A percentile compares a stretch with the other conserved stretches of the same genome.
Evolutionary conservation across 2,797 vertebrate species (phyloP).

Genomic region (Lycodopsis pacificus): DNA sequence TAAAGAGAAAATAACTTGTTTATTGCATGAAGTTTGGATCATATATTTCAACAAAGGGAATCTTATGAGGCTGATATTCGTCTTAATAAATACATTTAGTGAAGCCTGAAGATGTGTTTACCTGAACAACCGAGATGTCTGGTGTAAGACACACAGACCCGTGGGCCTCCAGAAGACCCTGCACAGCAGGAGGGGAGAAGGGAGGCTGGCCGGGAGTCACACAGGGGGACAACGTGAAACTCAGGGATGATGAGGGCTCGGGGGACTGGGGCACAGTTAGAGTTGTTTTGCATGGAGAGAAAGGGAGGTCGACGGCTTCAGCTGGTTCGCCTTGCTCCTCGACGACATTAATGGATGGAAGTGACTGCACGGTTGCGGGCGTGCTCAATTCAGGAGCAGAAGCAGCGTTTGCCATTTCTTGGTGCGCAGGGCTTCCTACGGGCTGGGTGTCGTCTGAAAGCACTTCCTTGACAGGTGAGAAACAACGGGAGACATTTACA

Average conservation of each 20-base stretch:
- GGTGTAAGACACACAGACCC: constrained; percentile 55
- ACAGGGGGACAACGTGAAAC: constrained; percentile 66
- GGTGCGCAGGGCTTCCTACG: constrained; percentile 1
- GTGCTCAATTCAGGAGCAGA: background rate
- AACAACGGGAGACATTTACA: constrained; percentile 38
- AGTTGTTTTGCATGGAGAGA: constrained; percentile 33
- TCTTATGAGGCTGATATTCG: background rate
- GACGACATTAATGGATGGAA: constrained; percentile 14
- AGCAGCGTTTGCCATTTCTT: background rate
- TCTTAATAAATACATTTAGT: background rate
- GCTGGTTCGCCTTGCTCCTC: constrained; percentile 20
- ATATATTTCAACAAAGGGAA: background rate
- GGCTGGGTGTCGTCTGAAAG: constrained; percentile 21
- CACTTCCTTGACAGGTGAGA: constrained; percentile 49
- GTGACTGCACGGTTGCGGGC: background rate
- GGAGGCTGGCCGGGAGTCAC: constrained; percentile 22
- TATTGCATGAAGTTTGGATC: background rate
- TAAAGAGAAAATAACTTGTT: background rate
- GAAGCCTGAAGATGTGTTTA: constrained; percentile 37
- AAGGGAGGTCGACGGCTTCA: constrained; percentile 3
- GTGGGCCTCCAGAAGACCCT: constrained; percentile 7
- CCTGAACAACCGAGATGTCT: constrained; percentile 68
- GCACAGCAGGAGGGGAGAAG: constrained; percentile 34
- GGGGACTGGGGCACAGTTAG: background rate
- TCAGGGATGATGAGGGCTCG: constrained; percentile 47